Conservation (phyloP, 2,113 vertebrate species). For the Daboia siamensis region DNA sequence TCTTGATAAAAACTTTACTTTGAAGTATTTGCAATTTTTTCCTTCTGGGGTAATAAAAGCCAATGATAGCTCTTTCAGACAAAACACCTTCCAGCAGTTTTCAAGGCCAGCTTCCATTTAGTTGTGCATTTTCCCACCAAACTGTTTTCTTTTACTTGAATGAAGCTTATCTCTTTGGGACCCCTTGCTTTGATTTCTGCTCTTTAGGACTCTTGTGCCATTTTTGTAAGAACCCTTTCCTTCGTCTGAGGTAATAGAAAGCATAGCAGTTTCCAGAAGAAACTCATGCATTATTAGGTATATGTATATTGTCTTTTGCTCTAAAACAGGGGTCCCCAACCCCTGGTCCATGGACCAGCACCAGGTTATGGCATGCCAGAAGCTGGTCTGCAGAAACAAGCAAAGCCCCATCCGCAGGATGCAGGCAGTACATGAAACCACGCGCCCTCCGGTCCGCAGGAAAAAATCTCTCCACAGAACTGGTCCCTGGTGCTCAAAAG, state of each 20-base stretch:
- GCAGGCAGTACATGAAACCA: too few relatives aligned
- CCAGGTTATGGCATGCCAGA: too few relatives aligned
- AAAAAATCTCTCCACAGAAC: too few relatives aligned
- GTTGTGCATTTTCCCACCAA: background rate
- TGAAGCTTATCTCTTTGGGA: background rate
- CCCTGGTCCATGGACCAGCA: too few relatives aligned
- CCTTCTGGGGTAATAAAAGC: background rate
- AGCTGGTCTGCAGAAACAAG: too few relatives aligned
- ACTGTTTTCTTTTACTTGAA: background rate
- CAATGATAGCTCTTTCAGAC: background rate
- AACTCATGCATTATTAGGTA: slow-evolving; percentile 45
- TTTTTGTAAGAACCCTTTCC: background rate
- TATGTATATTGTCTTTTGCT: slow-evolving; percentile 46
- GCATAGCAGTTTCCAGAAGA: slow-evolving; percentile 38
- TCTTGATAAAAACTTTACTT: background rate
- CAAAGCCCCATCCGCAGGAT: too few relatives aligned
- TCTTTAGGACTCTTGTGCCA: background rate
- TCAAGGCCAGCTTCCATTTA: background rate
- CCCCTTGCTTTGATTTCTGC: background rate
- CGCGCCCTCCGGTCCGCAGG: too few relatives aligned
- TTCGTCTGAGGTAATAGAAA: slow-evolving; percentile 27
- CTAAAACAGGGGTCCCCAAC: slow-evolving; percentile 30
- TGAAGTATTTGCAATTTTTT: background rate
- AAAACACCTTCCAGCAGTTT: background rate
- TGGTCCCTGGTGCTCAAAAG: too few relatives aligned